Base-by-base conservation (phyloP, 1,140 invertebrate species). In the Elysia chlorotica region DNA sequence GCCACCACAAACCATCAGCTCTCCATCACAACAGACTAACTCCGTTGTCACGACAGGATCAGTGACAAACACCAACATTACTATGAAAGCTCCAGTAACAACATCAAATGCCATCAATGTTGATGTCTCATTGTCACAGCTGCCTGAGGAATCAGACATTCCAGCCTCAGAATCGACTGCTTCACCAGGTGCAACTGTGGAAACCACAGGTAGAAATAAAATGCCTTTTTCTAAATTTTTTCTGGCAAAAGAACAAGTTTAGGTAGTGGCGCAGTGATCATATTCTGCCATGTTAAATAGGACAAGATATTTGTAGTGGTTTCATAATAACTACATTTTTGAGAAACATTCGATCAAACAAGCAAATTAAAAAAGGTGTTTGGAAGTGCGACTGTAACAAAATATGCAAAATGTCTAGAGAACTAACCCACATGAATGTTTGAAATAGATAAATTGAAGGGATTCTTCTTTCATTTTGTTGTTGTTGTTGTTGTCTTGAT, bases 1-100 rank as follows among this genome's bases (percentile, higher is more conserved):
- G 74, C 31, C 65, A 36, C 78, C 76, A 74, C 77, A 74, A 62
- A n/a, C n/a, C 74, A 77, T 35, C 71, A 65, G 61, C 56, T 37
- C 33, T 54, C 65, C 19, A 65, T 57, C 28, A 72, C 65, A 56
- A 41, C 65, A 31, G n/a, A n/a, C n/a, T 37, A 59, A 33, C 35
- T 57, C 30, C 61, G 23, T 25, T 38, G 54, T 17, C 61, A 10
- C 2, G 54, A 53, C 1, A 53, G 30, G 25, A 53, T 48, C 62
- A 74, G 54, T 35, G 10, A 33, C 19, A 19, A 25, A 14, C 31
- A 23, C 67, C 23, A 56, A 38, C 54, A 30, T n/a, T 19, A 53
- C 38, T 21, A 31, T 28, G 41, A 36, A 56, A 35, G 53, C 48
- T 63, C 36, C 25, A 28, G 33, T 36, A 61, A 31, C 28, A 71